Evolutionary conservation across 2,113 vertebrate genomes (phyloP), one percentile per base, ranked within the genome.

Genomic region (Mesoclemmys tuberculata): DNA sequence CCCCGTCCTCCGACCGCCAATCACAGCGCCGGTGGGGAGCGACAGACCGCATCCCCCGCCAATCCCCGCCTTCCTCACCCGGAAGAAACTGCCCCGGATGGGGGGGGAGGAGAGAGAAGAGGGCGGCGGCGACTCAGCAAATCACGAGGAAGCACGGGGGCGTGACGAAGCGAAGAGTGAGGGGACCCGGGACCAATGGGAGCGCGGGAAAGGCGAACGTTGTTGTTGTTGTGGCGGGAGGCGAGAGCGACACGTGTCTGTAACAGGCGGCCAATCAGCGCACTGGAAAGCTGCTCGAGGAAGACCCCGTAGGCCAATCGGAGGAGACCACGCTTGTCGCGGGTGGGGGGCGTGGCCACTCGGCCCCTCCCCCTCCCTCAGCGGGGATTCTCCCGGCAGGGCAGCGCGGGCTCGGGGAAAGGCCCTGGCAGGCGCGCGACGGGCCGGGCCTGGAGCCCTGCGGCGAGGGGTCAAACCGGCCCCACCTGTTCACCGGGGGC

Each of bases 51-150:
- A 3, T n/a, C n/a, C n/a, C 8, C 18, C 52, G 5, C 96, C 94
- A 93, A 93, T 90, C 14, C 85, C 88, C 11, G 10, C 21, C 29
- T 75, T 52, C 19, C 92, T 90, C 93, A 93, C 86, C 90, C 83
- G 56, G 56, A 41, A 14, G 2, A 78, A 68, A 18, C 90, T 49
- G 82, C 55, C 80, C 7, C 64, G 22, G 35, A 71, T 4, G 55
- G 82, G 0, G 79, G 26, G 19, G 48, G 77, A 35, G 85, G n/a
- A n/a, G n/a, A n/a, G n/a, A n/a, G n/a, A n/a, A 61, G 48, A 16
- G 58, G 26, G 26, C 13, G 13, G 13, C 44, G 79, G 3, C 75
- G 26, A 18, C 26, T 5, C 2, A 35, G 21, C 46, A 7, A 54
- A 21, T n/a, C 79, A 6, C 5, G 6, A 38, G 35, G 35, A n/a